A percentile compares a stretch with the other conserved stretches of the same genome.
Evolutionary conservation across 2,888 invertebrate species (phyloP).

Genomic region (Lasioglossum oenotherae): DNA sequence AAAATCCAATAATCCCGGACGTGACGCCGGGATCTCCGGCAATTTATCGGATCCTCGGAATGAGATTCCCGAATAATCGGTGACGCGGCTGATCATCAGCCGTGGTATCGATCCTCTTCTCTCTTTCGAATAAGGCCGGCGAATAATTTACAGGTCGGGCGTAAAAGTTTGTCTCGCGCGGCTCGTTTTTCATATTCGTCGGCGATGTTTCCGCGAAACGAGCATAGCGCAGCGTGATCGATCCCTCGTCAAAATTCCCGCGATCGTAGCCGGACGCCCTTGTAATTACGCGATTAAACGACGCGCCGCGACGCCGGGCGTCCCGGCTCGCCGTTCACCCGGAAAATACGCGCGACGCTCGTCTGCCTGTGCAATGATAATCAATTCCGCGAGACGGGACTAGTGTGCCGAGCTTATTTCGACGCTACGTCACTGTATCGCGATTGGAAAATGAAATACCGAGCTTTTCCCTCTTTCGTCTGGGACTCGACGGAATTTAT

Average conservation of each 20-base stretch:
- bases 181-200: not conserved
- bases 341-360: not conserved
- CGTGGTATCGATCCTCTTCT: not conserved
- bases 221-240: not conserved
- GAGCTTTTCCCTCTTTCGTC: not conserved
- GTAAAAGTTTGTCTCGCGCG: not conserved
- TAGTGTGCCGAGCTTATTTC: not conserved
- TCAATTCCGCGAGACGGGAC: not conserved
- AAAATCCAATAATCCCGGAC: conserved; percentile 41
- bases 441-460: not conserved
- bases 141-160: not conserved
- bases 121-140: not conserved
- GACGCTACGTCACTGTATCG: not conserved
- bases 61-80: conserved; percentile 37
- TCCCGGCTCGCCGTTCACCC: not conserved
- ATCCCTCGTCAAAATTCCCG: conserved; percentile 1
- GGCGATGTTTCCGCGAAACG: not conserved
- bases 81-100: not conserved
- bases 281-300: conserved; percentile 15
- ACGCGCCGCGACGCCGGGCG: not conserved
- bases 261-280: not conserved
- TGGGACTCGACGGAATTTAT: not conserved
- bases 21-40: conserved; percentile 23
- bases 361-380: not conserved
- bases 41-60: conserved; percentile 37